Base-by-base conservation (phyloP, 1,140 invertebrate species). In the Oscheius sp. region DNA sequence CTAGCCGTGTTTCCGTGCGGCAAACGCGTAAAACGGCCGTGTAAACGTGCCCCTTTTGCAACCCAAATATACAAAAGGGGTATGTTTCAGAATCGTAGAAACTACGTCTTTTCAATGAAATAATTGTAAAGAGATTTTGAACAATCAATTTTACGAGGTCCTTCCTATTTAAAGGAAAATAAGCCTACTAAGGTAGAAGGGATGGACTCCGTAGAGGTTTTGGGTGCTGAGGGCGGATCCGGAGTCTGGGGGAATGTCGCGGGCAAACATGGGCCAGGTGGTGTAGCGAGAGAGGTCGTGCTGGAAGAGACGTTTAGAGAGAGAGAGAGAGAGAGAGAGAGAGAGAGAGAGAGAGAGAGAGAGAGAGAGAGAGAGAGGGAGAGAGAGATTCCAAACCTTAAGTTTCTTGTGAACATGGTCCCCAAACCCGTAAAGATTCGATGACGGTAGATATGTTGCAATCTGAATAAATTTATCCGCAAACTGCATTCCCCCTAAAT, bases 161-260 rank as follows among this genome's bases (percentile, higher is more conserved):
- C n/a, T 42, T 42, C 10, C 10, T 10, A 42, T 42, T 10, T 42
- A 42, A n/a, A 42, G 10, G 10, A 42, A 10, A 42, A n/a, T 42
- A 42, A 42, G 38, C 38, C n/a, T 42, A 46, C 85, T 85, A 36
- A 86, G 85, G 78, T 88, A 88, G 76, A 88, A 88, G 18, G 88
- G 88, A 73, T 89, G 88, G 10, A 87, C 86, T 29, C 88, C 80
- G 62, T 82, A 82, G 4, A 79, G 61, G 70, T 83, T 82, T 18
- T 74, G 46, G 34, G 69, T 70, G 42, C 52, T 71, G 13, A 59
- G 73, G 49, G 75, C 71, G 38, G 64, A 55, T 28, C 49, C 59
- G 46, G 52, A 84, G 45, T 84, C 73, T 63, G 87, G 85, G 1
- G 82, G 75, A 70, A 86, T 82, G 74, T 88, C 87, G 23, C 85